Percentiles rank a stretch among this genome's conserved stretches.
These are phyloP conservation scores for Equus quagga DNA, from an alignment of 2,113 vertebrate genomes.

Conservation along the genomic window DNA sequence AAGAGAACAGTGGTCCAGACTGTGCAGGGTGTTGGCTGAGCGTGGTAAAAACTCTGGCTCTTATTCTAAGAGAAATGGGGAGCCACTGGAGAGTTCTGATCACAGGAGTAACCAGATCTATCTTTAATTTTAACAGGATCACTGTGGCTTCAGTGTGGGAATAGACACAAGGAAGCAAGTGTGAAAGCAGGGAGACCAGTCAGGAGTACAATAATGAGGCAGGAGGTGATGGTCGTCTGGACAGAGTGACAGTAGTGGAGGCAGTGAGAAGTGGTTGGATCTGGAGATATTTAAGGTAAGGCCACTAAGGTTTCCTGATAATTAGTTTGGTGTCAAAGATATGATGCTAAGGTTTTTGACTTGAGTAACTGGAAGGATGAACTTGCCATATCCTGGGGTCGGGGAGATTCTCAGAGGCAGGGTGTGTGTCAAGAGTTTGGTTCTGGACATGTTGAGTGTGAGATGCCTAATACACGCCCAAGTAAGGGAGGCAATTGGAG, in stretches of 20 bases:
- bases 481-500: background rate
- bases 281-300: background rate
- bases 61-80: background rate
- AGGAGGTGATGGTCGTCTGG: background rate
- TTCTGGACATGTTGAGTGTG: slow-evolving; percentile 4
- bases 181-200: background rate
- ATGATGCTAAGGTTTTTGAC: background rate
- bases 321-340: background rate
- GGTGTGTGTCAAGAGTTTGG: background rate
- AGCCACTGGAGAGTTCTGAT: background rate
- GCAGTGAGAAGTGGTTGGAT: background rate
- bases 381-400: background rate
- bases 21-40: background rate
- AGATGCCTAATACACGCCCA: background rate
- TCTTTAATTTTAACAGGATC: background rate
- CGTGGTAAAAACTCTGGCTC: background rate
- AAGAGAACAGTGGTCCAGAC: background rate
- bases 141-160: background rate
- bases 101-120: background rate
- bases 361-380: background rate
- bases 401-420: background rate
- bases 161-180: background rate
- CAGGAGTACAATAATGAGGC: background rate
- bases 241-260: background rate
- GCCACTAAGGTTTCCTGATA: background rate